These are phyloP conservation scores for Chromoteleia sp. DNA, from an alignment of 2,888 invertebrate species.

Conservation along the genomic window DNA sequence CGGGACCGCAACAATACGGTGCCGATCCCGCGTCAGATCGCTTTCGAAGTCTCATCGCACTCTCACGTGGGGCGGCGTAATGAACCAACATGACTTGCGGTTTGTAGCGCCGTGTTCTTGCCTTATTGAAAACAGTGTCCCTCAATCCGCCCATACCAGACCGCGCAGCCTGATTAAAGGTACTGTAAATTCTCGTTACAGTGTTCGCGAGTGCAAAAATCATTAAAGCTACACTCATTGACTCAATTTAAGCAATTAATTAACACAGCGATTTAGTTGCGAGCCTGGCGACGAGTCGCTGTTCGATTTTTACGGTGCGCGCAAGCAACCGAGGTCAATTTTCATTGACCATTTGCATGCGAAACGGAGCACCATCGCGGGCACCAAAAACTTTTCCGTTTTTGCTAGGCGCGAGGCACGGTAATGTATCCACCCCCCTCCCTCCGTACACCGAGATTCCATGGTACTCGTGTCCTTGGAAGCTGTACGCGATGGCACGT, in stretches of 20 bases:
- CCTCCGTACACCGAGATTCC: conserved; percentile 69
- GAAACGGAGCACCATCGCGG: conserved; percentile 19
- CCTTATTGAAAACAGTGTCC: conserved; percentile 83
- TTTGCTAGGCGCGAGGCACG: conserved; percentile 28
- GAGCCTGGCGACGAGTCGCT: too few species aligned
- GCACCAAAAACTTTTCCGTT: conserved; percentile 21
- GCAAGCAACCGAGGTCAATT: conserved; percentile 19
- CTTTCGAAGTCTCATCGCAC: conserved; percentile 75
- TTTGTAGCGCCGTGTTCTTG: conserved; percentile 82
- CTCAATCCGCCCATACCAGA: conserved; percentile 76
- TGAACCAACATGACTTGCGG: conserved; percentile 84
- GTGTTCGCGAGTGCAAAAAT: conserved; percentile 28
- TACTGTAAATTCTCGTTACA: conserved; percentile 42
- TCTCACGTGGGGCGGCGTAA: conserved; percentile 82
- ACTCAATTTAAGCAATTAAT: conserved; percentile 50
- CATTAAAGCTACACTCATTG: conserved; percentile 26
- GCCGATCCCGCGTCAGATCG: conserved; percentile 63
- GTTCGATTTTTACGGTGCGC: neutral
- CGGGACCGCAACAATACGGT: neutral
- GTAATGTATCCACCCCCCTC: conserved; percentile 17
- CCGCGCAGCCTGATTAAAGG: conserved; percentile 38
- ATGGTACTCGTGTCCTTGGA: conserved; percentile 76
- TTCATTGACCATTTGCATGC: conserved; percentile 36
- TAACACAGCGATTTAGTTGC: conserved; percentile 38
- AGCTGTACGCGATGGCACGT: conserved; percentile 75